Conservation (phyloP, 2,888 invertebrate genomes). For the Ephialtes manifestator region DNA sequence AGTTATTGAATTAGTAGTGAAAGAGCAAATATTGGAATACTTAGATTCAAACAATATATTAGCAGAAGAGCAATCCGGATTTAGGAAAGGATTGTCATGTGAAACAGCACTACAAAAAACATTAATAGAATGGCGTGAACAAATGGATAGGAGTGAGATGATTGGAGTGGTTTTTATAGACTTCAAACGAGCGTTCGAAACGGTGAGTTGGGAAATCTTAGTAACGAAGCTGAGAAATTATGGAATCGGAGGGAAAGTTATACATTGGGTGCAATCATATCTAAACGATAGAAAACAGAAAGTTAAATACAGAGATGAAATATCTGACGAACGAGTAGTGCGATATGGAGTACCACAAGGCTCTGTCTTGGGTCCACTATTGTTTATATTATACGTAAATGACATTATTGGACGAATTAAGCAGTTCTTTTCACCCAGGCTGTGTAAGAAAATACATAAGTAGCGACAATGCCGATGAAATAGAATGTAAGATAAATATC, state of each 20-base stretch:
- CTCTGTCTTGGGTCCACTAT: no score
- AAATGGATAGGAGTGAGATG: background rate
- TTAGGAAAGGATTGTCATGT: constrained; percentile 5
- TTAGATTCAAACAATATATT: background rate
- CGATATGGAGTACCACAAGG: constrained; percentile 68
- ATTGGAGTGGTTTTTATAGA: background rate
- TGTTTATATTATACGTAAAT: constrained; percentile 68
- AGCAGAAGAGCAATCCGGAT: constrained; percentile 1
- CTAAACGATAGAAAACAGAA: constrained; percentile 57
- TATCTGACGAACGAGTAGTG: constrained; percentile 33
- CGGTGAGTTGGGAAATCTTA: constrained; percentile 46
- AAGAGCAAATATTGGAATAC: background rate
- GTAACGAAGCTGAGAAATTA: constrained; percentile 53
- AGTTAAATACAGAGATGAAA: constrained; percentile 36
- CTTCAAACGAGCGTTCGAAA: constrained; percentile 32
- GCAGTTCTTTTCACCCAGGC: no score
- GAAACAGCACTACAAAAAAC: constrained; percentile 25
- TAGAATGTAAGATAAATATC: background rate
- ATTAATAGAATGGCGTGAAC: constrained; percentile 11
- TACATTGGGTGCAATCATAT: constrained; percentile 53
- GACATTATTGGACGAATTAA: no score
- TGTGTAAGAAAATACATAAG: no score
- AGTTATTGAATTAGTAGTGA: background rate
- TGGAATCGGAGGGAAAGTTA: constrained; percentile 53
- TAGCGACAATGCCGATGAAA: background rate